A percentile compares a stretch with the other conserved stretches of the same genome.
Evolutionary conservation across 2,797 vertebrate species (phyloP).

Genomic region (Molothrus aeneus): DNA sequence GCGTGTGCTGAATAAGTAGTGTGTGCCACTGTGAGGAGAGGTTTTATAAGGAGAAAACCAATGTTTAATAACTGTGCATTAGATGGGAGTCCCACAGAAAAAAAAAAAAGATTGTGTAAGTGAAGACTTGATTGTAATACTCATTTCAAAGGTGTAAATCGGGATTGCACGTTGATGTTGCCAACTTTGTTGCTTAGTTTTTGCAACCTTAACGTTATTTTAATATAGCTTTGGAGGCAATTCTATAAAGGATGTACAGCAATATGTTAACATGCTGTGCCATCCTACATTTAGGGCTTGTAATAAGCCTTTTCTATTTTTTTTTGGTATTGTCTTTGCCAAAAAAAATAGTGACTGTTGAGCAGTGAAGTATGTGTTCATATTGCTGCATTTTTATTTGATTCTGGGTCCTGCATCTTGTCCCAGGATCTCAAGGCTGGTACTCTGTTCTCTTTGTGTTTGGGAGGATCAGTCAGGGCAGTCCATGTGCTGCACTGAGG

Average conservation of each 20-base stretch:
- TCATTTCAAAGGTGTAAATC: slow-evolving; percentile 49
- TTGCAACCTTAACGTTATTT: slow-evolving; percentile 61
- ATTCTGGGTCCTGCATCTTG: neutral
- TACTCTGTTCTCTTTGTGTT: neutral
- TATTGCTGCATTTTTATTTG: neutral
- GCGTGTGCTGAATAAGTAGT: fast-evolving
- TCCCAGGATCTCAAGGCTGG: neutral
- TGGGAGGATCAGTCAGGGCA: neutral
- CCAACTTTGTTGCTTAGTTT: slow-evolving; percentile 63
- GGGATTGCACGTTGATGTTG: slow-evolving; percentile 17
- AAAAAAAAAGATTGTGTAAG: neutral
- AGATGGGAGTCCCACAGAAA: neutral
- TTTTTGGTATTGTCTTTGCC: slow-evolving; percentile 38
- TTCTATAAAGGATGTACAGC: slow-evolving; percentile 61
- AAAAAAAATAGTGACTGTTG: slow-evolving; percentile 38
- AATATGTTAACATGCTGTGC: slow-evolving; percentile 70
- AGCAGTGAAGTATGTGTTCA: neutral
- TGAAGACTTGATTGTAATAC: neutral
- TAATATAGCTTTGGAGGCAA: slow-evolving; percentile 60
- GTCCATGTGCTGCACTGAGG: fast-evolving
- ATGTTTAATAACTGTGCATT: neutral
- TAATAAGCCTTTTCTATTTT: slow-evolving; percentile 41
- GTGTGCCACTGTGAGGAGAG: neutral
- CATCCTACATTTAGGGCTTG: slow-evolving; percentile 59
- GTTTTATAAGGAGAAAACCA: neutral